Base-by-base conservation (phyloP, 1,140 invertebrate species). In the Heliconius eleuchia region DNA sequence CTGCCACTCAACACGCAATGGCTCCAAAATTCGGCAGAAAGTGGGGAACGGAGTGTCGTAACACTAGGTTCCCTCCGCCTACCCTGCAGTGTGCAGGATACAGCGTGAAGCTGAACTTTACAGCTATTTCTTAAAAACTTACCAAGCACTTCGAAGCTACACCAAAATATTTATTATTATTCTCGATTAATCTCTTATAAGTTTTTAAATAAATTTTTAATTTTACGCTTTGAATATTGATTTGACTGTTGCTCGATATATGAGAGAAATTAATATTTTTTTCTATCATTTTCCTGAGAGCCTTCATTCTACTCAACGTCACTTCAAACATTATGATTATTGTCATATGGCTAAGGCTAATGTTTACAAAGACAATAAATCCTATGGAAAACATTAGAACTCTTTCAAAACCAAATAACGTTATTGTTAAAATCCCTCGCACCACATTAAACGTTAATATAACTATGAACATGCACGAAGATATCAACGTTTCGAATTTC, bases 91-190 rank as follows among this genome's bases (percentile, higher is more conserved):
- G 30, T 30, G 30, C 30, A 1, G 30, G 1, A 30, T 30, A 30
- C 30, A 30, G 30, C 1, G 30, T 30, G 30, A 30, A 30, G 1
- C 30, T 30, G 30, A 34, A 34, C 3, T 57, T 57, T n/a, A 57
- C n/a, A 57, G 5, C n/a, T 57, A 11, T 60, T 60, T 27, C 8
- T 60, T 23, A 18, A 27, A n/a, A 66, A 30, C 60, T 66, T 66
- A 66, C 60, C 60, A 66, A 30, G 11, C 23, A 66, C 23, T 66
- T 66, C 23, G 60, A 60, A 30, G 60, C 60, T 66, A 66, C n/a
- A 66, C 60, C 60, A 66, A 66, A 66, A 66, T 66, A 66, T 30
- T 66, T 66, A 66, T 30, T 30, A 66, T 66, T 66, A 30, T 13
- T 66, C 4, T 66, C 60, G 4, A 66, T 30, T 27, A 66, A 9